Evolutionary conservation across 2,113 vertebrate species (phyloP).

Genomic region (Pomatostomus ruficeps): DNA sequence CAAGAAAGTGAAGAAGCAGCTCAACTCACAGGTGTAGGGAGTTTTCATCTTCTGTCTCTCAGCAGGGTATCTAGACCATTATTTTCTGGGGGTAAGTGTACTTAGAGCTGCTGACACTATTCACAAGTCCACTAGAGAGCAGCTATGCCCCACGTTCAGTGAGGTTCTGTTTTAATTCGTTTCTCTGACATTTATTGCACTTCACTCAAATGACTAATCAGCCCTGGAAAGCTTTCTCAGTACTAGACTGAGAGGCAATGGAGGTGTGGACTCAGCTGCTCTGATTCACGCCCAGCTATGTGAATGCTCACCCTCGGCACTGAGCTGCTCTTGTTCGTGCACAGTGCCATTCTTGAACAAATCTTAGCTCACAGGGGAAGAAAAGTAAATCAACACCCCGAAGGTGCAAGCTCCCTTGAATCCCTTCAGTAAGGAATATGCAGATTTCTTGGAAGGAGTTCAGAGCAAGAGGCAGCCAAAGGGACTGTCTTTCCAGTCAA

Average conservation of each 20-base stretch:
- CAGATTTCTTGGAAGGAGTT: not conserved
- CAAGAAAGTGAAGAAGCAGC: not conserved
- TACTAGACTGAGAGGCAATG: not conserved
- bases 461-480: not conserved
- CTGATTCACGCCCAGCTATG: slow-evolving; percentile 24
- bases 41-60: not conserved
- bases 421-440: not conserved
- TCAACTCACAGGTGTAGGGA: not conserved
- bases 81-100: not conserved
- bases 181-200: slow-evolving; percentile 50
- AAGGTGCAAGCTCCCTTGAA: not conserved
- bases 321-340: not conserved
- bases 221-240: slow-evolving; percentile 66
- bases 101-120: not conserved
- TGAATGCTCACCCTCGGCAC: not conserved
- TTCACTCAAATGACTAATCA: slow-evolving; percentile 64
- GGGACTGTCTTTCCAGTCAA: not conserved
- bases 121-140: slow-evolving; percentile 43
- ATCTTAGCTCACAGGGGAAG: not conserved
- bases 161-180: not conserved
- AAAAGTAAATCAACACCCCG: not conserved
- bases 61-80: not conserved
- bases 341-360: not conserved
- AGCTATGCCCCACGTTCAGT: slow-evolving; percentile 46
- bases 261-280: not conserved